Base-by-base conservation (phyloP, 2,797 vertebrate genomes). In the Sebastiscus tertius region DNA sequence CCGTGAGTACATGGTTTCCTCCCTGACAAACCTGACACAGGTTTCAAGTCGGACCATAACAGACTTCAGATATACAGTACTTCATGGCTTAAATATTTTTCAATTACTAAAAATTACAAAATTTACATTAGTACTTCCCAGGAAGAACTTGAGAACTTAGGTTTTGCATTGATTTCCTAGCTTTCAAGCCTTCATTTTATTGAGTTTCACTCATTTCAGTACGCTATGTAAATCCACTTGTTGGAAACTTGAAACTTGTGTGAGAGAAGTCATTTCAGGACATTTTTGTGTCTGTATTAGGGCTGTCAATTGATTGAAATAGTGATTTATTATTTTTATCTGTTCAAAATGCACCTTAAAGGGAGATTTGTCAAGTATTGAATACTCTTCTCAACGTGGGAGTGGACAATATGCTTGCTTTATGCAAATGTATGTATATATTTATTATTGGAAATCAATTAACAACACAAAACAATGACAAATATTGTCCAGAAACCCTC, bases 1-100 rank as follows among this genome's bases (percentile, higher is more conserved):
- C 92, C 95, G 99, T 99, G 94, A 99, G 99, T 98, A 79, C 1
- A 63, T 13, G 2, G 2, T 39, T 72, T 60, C 9, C 6, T 72
- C 24, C 71, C 26, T 61, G 2, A 42, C 2, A 4, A 20, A 33
- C 4, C 7, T n/a, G 14, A 0, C 4, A 22, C 26, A 33, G 1
- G 8, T 24, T 29, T 70, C 5, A 55, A 31, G 7, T 34, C 62
- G 8, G 29, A 18, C 9, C 14, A 29, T 26, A 31, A 7, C 11
- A 63, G 33, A 7, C 6, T 42, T 9, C 22, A 24, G 22, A 9
- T 4, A 24, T 36, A 26, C 26, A 26, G 26, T 26, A 6, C 13
- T 20, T n/a, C 59, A 62, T 27, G 6, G 31, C 31, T 62, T 62
- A 11, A 34, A n/a, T 62, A 22, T 36, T 22, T 62, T 62, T 6